Percentiles rank a stretch among this genome's conserved stretches.
Evolutionary conservation across 2,113 vertebrate genomes (phyloP).

Genomic region (Chionis minor): DNA sequence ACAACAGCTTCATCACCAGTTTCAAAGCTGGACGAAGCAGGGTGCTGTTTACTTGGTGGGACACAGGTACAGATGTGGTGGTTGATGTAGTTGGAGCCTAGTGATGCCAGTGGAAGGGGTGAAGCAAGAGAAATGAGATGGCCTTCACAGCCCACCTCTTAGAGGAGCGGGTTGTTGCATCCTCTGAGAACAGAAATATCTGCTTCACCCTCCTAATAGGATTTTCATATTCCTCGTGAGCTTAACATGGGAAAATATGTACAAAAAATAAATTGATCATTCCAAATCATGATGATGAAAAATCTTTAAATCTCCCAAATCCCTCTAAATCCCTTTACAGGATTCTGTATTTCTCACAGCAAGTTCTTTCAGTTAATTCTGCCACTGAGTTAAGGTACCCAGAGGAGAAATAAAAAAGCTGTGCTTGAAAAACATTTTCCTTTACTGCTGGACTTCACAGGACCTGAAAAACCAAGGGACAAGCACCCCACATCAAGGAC

Average conservation of each 20-base stretch:
- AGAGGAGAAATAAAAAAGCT: constrained; percentile 29
- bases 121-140: not conserved
- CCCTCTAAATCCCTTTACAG: constrained; percentile 48
- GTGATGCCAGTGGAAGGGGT: not conserved
- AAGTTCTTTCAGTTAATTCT: constrained; percentile 28
- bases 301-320: constrained; percentile 53
- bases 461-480: not conserved
- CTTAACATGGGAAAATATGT: constrained; percentile 44
- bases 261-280: constrained; percentile 18
- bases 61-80: not conserved
- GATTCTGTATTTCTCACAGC: constrained; percentile 43
- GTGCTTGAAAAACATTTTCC: constrained; percentile 9
- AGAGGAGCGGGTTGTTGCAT: not conserved
- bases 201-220: constrained; percentile 28
- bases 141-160: not conserved
- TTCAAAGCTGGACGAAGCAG: not conserved
- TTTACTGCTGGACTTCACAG: constrained; percentile 30
- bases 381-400: constrained; percentile 22
- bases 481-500: not conserved
- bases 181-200: not conserved
- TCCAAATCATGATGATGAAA: constrained; percentile 41
- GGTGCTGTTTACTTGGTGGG: not conserved
- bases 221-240: constrained; percentile 43
- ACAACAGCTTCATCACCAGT: not conserved
- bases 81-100: not conserved